These are phyloP conservation scores for Chamaetylas fuelleborni DNA, from an alignment of 2,113 vertebrate genomes.

Conservation along the genomic window DNA sequence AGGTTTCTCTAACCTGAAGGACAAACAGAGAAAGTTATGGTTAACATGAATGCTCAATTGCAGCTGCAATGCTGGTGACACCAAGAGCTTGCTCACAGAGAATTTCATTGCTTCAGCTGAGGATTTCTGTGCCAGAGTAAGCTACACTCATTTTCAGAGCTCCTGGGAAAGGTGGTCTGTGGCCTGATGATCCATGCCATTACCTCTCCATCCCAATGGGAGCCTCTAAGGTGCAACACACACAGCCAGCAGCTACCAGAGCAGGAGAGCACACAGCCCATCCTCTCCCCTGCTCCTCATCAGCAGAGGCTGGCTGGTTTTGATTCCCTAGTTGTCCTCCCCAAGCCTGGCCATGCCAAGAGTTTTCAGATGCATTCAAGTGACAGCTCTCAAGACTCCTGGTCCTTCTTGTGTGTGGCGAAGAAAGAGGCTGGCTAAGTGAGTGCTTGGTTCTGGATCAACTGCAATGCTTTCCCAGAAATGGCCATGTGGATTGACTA, in stretches of 20 bases:
- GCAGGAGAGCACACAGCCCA: not conserved
- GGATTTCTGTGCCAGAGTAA: not conserved
- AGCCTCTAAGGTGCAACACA: not conserved
- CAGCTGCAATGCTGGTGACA: not conserved
- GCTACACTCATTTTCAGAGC: not conserved
- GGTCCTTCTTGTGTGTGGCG: accelerated
- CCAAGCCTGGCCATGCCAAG: not conserved
- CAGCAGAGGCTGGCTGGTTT: not conserved
- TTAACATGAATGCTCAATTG: not conserved
- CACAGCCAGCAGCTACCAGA: not conserved
- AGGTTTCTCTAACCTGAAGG: not conserved
- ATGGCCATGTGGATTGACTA: not conserved
- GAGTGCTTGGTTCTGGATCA: not conserved
- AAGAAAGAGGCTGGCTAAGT: not conserved
- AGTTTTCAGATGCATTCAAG: not conserved
- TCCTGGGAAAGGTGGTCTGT: not conserved
- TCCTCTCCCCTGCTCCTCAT: not conserved
- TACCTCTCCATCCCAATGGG: not conserved
- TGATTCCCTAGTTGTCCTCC: not conserved
- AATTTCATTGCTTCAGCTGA: not conserved
- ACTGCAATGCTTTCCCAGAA: not conserved
- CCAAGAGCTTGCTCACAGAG: not conserved
- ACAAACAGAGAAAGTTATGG: not conserved
- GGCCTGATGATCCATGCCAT: not conserved
- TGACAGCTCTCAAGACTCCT: not conserved